Evolutionary conservation across 2,888 invertebrate genomes (phyloP).

Genomic region (Meliscaeva auricollis): DNA sequence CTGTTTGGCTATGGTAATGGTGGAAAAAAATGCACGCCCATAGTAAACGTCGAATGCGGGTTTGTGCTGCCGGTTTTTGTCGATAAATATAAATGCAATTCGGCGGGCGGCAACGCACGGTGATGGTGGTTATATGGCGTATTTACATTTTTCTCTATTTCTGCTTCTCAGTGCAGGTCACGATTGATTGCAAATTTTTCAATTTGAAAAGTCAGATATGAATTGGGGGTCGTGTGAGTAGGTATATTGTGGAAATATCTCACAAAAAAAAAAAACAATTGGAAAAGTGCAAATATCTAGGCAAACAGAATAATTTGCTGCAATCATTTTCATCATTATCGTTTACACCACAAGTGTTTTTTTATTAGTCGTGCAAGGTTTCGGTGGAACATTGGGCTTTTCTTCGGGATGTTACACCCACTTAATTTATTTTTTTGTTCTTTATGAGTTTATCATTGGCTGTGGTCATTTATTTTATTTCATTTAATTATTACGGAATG

Average conservation of each 20-base stretch:
- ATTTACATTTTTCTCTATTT: slow-evolving; percentile 21
- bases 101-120: too few species aligned
- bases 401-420: slow-evolving; percentile 49
- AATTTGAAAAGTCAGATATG: slow-evolving; percentile 55
- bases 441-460: too few species aligned
- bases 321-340: slow-evolving; percentile 47
- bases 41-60: slow-evolving; percentile 55
- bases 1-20: not conserved
- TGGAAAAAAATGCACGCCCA: slow-evolving; percentile 9
- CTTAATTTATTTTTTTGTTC: slow-evolving; percentile 32
- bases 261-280: not conserved
- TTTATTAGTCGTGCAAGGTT: not conserved
- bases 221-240: slow-evolving; percentile 9
- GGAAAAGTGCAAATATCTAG: slow-evolving; percentile 37
- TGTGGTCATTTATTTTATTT: too few species aligned
- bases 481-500: too few species aligned
- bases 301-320: slow-evolving; percentile 54
- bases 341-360: not conserved
- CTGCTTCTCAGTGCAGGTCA: slow-evolving; percentile 59
- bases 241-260: not conserved
- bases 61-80: slow-evolving; percentile 3
- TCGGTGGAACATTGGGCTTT: not conserved
- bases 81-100: slow-evolving; percentile 3
- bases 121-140: slow-evolving; percentile 18
- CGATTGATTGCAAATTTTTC: slow-evolving; percentile 74